Evolutionary conservation across 2,888 invertebrate species (phyloP).

Genomic region (Elmis aenea): DNA sequence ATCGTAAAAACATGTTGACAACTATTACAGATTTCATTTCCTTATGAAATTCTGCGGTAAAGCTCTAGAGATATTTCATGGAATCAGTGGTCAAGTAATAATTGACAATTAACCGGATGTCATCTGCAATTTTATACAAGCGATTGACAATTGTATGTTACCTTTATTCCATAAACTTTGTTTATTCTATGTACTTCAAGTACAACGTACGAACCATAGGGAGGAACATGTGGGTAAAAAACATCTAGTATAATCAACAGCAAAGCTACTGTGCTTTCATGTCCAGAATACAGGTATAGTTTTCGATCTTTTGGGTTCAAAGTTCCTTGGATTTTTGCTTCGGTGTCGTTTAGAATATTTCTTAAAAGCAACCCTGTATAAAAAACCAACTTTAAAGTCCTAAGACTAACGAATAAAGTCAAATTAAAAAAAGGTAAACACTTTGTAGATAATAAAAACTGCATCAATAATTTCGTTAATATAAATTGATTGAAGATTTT

Average conservation of each 20-base stretch:
- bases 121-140: too few species aligned
- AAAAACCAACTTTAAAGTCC: not conserved
- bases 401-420: not conserved
- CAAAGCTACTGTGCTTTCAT: constrained; percentile 62
- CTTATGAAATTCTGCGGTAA: not conserved
- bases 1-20: too few species aligned
- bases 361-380: constrained; percentile 42
- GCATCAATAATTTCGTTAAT: too few species aligned
- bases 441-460: not conserved
- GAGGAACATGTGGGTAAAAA: constrained; percentile 50
- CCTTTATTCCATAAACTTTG: constrained; percentile 38
- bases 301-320: constrained; percentile 47
- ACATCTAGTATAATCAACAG: constrained; percentile 54
- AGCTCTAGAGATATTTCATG: too few species aligned
- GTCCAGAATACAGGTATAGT: constrained; percentile 58
- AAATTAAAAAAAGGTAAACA: too few species aligned
- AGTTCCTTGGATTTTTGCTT: constrained; percentile 42
- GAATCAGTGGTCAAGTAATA: too few species aligned
- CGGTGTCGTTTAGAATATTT: constrained; percentile 54
- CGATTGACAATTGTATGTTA: too few species aligned
- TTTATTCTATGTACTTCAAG: constrained; percentile 18
- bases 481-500: too few species aligned
- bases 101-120: not conserved
- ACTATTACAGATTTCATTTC: not conserved
- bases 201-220: constrained; percentile 18